Conservation (phyloP, 2,888 invertebrate genomes). For the Andrena minutula region DNA sequence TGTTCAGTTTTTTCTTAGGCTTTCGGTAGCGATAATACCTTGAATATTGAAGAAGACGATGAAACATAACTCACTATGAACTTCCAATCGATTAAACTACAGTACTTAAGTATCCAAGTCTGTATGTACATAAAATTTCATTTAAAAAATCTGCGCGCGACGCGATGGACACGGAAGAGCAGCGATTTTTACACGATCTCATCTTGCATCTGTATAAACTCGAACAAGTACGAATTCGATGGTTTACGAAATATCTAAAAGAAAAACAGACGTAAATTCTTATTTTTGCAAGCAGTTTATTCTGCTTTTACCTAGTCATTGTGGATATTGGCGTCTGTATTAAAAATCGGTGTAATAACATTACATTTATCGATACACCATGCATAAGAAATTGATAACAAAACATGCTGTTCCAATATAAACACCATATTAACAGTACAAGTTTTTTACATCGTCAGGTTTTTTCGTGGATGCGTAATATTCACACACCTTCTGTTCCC, state of each 20-base stretch:
- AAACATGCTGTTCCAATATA: background rate
- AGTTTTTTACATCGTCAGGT: slow-evolving; percentile 14
- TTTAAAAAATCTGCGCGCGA: background rate
- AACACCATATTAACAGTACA: no score
- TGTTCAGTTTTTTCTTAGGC: slow-evolving; percentile 4
- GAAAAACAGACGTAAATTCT: background rate
- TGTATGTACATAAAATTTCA: slow-evolving; percentile 21
- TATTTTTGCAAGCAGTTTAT: slow-evolving; percentile 29
- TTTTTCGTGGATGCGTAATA: slow-evolving; percentile 20
- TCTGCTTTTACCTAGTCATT: slow-evolving; percentile 31
- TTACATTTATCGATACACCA: slow-evolving; percentile 1
- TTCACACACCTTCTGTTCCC: slow-evolving; percentile 19
- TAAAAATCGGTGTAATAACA: background rate
- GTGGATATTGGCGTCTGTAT: slow-evolving; percentile 8
- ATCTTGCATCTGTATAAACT: slow-evolving; percentile 1
- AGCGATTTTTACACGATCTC: background rate
- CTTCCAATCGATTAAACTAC: slow-evolving; percentile 24
- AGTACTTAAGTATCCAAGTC: slow-evolving; percentile 9
- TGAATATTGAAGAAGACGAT: slow-evolving; percentile 4
- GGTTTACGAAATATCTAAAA: background rate
- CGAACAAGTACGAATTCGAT: background rate
- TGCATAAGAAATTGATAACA: slow-evolving; percentile 15
- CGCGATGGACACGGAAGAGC: background rate
- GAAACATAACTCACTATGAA: slow-evolving; percentile 20
- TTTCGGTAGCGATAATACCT: slow-evolving; percentile 30